These are phyloP conservation scores for Caenorhabditis imperialis DNA, from an alignment of 2,888 invertebrate species.

Conservation along the genomic window DNA sequence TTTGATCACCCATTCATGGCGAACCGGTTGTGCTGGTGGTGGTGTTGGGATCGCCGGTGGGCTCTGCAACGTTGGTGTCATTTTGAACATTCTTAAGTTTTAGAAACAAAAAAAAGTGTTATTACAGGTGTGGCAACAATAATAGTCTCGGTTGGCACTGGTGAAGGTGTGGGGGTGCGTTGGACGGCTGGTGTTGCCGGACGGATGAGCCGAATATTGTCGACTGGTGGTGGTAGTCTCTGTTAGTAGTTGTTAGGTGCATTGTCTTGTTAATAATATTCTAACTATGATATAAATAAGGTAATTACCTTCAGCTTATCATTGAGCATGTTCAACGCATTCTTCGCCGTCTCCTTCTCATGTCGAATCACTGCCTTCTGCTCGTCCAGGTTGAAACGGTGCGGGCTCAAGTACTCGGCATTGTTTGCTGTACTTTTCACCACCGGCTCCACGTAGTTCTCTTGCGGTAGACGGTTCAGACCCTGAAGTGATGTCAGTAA, in stretches of 20 bases:
- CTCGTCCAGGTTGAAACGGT: conserved; percentile 56
- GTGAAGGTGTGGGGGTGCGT: conserved; percentile 24
- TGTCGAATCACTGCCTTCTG: conserved; percentile 48
- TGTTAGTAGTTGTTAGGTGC: conserved; percentile 40
- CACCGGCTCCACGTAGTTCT: conserved; percentile 54
- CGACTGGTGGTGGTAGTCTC: conserved; percentile 63
- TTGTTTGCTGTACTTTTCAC: conserved; percentile 57
- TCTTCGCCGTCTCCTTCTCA: conserved; percentile 52
- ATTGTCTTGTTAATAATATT: neutral
- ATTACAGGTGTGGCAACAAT: conserved; percentile 36
- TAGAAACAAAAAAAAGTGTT: neutral
- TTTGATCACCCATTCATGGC: conserved; percentile 38
- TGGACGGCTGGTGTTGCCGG: conserved; percentile 26
- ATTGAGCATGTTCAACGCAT: conserved; percentile 60
- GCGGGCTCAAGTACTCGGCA: conserved; percentile 55
- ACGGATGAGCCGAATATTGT: conserved; percentile 54
- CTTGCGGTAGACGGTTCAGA: conserved; percentile 54
- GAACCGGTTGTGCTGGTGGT: conserved; percentile 31
- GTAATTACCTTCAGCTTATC: conserved; percentile 52
- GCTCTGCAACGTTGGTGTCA: conserved; percentile 12
- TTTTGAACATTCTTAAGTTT: neutral
- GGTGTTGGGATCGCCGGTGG: conserved; percentile 43
- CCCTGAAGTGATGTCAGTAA: conserved; percentile 58
- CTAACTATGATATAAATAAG: too few relatives aligned
- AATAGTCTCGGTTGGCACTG: conserved; percentile 16